phyloP scores from a whole-genome alignment of 2,113 vertebrate genomes.

The Eudyptes chrysolophus region DNA sequence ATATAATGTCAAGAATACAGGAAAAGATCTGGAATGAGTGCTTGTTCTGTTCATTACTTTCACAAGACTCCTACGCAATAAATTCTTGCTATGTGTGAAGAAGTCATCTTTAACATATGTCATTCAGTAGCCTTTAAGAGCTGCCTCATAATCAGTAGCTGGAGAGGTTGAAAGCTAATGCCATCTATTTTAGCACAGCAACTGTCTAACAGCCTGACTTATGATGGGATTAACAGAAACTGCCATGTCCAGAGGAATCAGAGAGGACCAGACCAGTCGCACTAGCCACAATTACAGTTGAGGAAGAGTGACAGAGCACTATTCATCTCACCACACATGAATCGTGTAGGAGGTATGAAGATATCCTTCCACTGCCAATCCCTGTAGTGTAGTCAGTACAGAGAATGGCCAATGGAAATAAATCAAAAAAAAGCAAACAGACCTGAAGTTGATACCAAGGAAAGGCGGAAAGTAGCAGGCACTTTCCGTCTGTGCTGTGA shows the following conservation, averaged over 20 bases:
- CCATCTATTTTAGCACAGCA: neutral
- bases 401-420: neutral
- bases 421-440: neutral
- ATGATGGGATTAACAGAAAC: neutral
- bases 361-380: neutral
- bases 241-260: neutral
- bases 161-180: neutral
- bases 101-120: conserved; percentile 20
- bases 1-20: conserved; percentile 7
- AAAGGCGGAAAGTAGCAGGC: neutral
- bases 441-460: neutral
- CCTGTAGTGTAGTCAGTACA: neutral
- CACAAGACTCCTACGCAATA: conserved; percentile 8
- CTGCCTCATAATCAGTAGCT: neutral
- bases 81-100: conserved; percentile 19
- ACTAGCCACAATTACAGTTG: neutral
- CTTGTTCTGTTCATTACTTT: conserved; percentile 32
- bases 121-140: neutral
- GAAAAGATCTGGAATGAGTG: neutral
- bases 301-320: neutral
- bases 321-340: neutral
- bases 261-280: neutral
- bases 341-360: neutral
- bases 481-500: neutral
- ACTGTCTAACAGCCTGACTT: neutral